These are phyloP conservation scores for Olivierus martensii DNA, from an alignment of 1,140 invertebrate species.

Conservation along the genomic window DNA sequence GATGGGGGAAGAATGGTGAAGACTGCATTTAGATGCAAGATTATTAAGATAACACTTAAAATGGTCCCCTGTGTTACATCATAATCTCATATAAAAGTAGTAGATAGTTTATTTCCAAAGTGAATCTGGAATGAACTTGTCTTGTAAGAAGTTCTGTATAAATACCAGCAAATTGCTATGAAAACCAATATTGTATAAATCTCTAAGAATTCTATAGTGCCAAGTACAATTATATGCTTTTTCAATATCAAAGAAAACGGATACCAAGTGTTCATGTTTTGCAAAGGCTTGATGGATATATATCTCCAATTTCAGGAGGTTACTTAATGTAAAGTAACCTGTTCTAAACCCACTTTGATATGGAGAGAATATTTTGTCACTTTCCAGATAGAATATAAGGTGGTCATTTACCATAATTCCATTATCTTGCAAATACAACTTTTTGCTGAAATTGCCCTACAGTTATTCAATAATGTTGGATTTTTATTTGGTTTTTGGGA, in stretches of 20 bases:
- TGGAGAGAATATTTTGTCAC: neutral
- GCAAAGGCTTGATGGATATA: conserved; percentile 25
- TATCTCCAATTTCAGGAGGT: neutral
- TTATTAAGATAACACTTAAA: conserved; percentile 2
- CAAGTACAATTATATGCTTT: conserved; percentile 32
- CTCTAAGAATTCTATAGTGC: conserved; percentile 26
- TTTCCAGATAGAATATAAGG: neutral
- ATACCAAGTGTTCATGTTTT: conserved; percentile 14
- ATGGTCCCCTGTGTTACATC: conserved; percentile 1
- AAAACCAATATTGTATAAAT: conserved; percentile 18
- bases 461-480: neutral
- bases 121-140: neutral
- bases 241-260: conserved; percentile 29
- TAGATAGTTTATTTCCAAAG: neutral
- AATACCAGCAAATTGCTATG: neutral
- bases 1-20: no score
- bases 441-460: neutral
- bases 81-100: neutral
- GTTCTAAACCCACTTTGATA: neutral
- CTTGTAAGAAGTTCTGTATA: conserved; percentile 6
- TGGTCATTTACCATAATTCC: neutral
- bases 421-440: neutral
- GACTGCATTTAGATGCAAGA: no score
- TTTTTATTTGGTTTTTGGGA: neutral
- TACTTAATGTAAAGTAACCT: neutral